Evolutionary conservation across 1,140 invertebrate genomes (phyloP).

Genomic region (Heliconius melpomene): DNA sequence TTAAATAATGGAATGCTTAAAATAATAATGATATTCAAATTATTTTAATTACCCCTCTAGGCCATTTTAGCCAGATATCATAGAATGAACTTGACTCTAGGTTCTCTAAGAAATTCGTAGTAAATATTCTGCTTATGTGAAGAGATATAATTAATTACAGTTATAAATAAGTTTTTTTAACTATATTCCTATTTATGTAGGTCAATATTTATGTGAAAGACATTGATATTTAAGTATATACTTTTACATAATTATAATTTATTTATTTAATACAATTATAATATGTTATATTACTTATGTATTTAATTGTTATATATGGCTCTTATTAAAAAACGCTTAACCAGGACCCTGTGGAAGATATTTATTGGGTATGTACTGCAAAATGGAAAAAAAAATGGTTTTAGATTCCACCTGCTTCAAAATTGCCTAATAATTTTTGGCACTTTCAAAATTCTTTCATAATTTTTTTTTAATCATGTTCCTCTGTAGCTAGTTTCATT

Average conservation of each 20-base stretch:
- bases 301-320: constrained; percentile 36
- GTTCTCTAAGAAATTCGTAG: background rate
- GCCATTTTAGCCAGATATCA: background rate
- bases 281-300: constrained; percentile 29
- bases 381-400: background rate
- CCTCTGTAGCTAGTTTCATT: too few relatives aligned
- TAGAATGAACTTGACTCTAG: background rate
- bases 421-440: background rate
- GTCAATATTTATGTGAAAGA: background rate
- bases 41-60: background rate
- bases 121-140: background rate
- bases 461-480: too few relatives aligned
- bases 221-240: constrained; percentile 26
- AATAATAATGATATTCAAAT: background rate
- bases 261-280: constrained; percentile 6
- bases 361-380: constrained; percentile 70
- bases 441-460: background rate
- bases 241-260: background rate
- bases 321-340: constrained; percentile 42
- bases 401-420: constrained; percentile 15
- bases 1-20: too few relatives aligned
- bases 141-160: background rate
- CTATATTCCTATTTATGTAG: background rate
- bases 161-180: background rate
- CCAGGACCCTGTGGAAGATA: constrained; percentile 56